Percentiles rank a stretch among this genome's conserved stretches.
These are phyloP conservation scores for Bicyclus anynana DNA, from an alignment of 1,140 invertebrate genomes.

Conservation along the genomic window DNA sequence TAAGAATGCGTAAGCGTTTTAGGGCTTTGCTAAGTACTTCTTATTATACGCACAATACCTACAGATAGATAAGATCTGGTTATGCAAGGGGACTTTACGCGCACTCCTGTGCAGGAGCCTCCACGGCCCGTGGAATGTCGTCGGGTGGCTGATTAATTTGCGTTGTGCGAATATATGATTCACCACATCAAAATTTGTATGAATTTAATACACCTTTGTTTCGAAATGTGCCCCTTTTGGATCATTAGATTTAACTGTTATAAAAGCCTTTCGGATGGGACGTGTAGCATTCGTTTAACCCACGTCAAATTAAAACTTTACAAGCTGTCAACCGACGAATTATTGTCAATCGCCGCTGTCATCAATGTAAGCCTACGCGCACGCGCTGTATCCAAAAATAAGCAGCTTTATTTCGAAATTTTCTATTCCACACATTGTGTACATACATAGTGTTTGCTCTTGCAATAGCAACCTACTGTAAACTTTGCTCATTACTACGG, in stretches of 20 bases:
- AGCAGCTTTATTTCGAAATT: conserved; percentile 24
- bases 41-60: conserved; percentile 12
- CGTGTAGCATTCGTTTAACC: background rate
- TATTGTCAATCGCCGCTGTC: background rate
- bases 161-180: conserved; percentile 55
- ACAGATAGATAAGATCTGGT: background rate
- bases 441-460: conserved; percentile 24
- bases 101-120: conserved; percentile 19
- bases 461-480: conserved; percentile 27
- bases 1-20: background rate
- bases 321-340: conserved; percentile 1
- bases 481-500: conserved; percentile 32
- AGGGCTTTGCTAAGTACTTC: background rate
- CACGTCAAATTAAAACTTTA: conserved; percentile 5
- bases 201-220: background rate
- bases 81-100: conserved; percentile 28
- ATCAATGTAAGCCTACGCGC: conserved; percentile 4
- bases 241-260: background rate
- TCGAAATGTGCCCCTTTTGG: background rate
- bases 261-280: background rate
- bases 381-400: conserved; percentile 13
- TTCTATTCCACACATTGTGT: conserved; percentile 14
- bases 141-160: conserved; percentile 56
- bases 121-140: conserved; percentile 55
- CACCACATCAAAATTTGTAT: conserved; percentile 32